Evolutionary conservation across 2,888 invertebrate species (phyloP).

Genomic region (Buathra laborator): DNA sequence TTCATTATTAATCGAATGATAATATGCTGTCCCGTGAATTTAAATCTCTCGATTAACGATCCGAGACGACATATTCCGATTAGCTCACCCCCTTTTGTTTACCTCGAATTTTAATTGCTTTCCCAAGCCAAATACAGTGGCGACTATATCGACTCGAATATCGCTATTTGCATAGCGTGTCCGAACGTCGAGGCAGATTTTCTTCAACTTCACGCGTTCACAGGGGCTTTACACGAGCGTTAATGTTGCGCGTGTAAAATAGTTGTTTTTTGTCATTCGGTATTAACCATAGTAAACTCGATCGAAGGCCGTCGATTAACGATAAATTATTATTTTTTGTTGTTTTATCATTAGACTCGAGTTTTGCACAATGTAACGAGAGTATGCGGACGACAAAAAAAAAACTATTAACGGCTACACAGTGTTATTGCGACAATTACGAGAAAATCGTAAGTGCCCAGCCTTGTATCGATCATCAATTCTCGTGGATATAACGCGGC

Average conservation of each 20-base stretch:
- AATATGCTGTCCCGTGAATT: constrained; percentile 9
- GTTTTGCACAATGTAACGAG: constrained; percentile 10
- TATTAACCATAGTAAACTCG: neutral
- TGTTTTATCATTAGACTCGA: neutral
- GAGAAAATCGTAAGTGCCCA: neutral
- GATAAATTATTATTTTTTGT: neutral
- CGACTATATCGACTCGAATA: neutral
- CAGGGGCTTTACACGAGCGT: neutral
- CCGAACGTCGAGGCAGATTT: neutral
- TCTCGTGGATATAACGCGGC: neutral
- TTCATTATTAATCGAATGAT: neutral
- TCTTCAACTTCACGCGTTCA: neutral
- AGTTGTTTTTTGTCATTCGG: neutral
- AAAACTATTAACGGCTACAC: neutral
- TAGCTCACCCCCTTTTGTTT: neutral
- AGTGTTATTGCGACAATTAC: neutral
- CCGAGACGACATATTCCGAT: constrained; percentile 14
- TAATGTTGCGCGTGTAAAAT: neutral
- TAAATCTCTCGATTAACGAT: constrained; percentile 18
- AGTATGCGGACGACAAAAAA: neutral
- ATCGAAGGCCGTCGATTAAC: neutral
- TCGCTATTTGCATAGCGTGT: neutral
- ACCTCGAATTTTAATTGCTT: neutral
- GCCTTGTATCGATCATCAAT: constrained; percentile 6
- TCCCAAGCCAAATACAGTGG: neutral